A percentile compares a stretch with the other conserved stretches of the same genome.
Conservation (phyloP, 2,113 vertebrate genomes). For the Smithornis capensis region DNA sequence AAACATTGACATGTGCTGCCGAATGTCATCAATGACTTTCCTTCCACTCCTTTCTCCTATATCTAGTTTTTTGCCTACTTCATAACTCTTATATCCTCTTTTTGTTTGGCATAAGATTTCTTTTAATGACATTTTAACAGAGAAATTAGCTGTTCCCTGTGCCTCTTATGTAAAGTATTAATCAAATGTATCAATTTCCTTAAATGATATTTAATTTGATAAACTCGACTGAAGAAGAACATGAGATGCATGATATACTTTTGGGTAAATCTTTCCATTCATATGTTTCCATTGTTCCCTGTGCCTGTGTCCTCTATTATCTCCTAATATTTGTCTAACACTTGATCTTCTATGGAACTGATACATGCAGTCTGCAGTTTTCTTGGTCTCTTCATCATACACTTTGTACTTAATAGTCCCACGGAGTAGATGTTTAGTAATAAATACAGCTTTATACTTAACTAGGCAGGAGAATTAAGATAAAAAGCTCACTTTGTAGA, state of each 20-base stretch:
- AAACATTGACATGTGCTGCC: not conserved
- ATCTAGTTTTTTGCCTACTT: not conserved
- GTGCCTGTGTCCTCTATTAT: not conserved
- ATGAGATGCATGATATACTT: not conserved
- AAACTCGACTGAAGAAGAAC: not conserved
- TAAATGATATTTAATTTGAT: not conserved
- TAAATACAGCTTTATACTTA: not conserved
- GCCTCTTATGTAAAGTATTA: not conserved
- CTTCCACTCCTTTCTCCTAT: not conserved
- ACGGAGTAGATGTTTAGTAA: not conserved
- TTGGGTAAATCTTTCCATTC: not conserved
- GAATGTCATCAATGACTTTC: not conserved
- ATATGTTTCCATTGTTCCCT: not conserved
- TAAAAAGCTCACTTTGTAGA: not conserved
- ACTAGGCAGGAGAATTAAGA: not conserved
- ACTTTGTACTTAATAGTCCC: not conserved
- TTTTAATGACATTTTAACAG: not conserved
- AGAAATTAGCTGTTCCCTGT: not conserved
- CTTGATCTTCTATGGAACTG: not conserved
- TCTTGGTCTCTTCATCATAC: not conserved
- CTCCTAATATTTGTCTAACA: not conserved
- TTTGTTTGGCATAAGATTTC: not conserved
- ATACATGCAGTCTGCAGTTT: fast-evolving
- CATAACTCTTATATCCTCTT: not conserved
- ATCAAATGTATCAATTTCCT: not conserved